Conservation (phyloP, 2,113 vertebrate genomes). For the Anhinga anhinga region DNA sequence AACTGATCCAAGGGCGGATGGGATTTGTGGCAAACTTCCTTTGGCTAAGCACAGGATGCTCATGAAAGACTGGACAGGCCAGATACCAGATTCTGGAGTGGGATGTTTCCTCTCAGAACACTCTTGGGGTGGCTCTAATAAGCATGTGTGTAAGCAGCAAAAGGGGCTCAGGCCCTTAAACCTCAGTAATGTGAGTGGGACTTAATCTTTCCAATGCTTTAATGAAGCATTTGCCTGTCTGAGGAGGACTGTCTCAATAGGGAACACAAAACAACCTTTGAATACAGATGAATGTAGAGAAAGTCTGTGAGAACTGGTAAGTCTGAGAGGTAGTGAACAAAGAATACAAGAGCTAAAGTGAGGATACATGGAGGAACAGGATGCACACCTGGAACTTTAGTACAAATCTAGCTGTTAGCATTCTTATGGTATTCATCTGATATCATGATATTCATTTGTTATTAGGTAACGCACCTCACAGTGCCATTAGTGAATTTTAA, state of each 20-base stretch:
- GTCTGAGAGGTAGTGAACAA: neutral
- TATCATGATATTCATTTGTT: neutral
- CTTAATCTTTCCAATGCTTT: neutral
- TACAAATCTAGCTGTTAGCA: neutral
- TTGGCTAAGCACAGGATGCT: neutral
- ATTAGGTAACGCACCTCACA: neutral
- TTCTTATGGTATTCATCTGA: neutral
- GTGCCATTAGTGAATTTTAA: neutral
- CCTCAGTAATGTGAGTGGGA: neutral
- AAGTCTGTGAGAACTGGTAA: neutral
- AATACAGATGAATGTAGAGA: neutral
- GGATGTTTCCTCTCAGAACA: neutral
- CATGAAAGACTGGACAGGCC: neutral
- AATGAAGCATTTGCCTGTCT: neutral
- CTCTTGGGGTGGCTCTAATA: neutral
- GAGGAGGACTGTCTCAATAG: neutral
- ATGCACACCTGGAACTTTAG: neutral
- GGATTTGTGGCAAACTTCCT: neutral
- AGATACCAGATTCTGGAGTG: neutral
- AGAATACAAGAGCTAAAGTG: neutral
- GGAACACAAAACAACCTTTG: neutral
- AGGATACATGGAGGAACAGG: neutral
- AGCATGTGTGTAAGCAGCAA: neutral
- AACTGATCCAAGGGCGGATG: neutral
- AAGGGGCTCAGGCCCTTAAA: neutral